These are phyloP conservation scores for Capitulum mitella DNA, from an alignment of 2,888 invertebrate genomes.

Conservation along the genomic window DNA sequence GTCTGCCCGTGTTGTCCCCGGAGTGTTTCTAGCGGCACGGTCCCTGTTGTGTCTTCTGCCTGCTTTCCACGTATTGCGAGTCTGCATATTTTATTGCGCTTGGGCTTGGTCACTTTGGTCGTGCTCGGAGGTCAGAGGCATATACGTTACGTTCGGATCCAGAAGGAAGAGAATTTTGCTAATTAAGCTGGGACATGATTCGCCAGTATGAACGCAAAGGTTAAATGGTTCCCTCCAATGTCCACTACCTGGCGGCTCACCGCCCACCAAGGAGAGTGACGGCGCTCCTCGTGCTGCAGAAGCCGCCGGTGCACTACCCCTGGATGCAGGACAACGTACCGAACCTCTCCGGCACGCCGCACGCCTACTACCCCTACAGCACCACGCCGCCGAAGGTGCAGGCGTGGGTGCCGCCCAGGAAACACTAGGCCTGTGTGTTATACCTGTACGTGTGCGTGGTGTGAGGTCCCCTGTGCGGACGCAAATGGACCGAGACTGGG, in stretches of 20 bases:
- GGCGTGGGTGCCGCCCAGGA: slow-evolving; percentile 61
- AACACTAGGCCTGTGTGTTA: no score
- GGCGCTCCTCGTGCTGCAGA: slow-evolving; percentile 44
- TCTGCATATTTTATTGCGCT: no score
- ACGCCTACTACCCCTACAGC: slow-evolving; percentile 80
- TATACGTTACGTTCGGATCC: background rate
- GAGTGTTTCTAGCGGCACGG: no score
- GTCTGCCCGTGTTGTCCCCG: no score
- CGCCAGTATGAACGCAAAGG: background rate
- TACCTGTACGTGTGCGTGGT: no score
- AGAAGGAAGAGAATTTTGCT: background rate
- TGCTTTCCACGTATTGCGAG: background rate
- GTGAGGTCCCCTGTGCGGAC: no score
- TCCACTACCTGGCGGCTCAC: background rate
- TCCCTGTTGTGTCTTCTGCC: no score
- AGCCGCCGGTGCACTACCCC: slow-evolving; percentile 63
- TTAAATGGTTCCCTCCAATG: background rate
- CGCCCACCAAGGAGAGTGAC: background rate
- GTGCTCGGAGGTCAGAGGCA: background rate
- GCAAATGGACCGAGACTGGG: no score
- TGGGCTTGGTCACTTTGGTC: no score
- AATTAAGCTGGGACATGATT: background rate
- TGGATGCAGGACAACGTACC: slow-evolving; percentile 83
- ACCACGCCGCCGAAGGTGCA: slow-evolving; percentile 82
- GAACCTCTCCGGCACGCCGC: slow-evolving; percentile 67